phyloP scores from a whole-genome alignment of 1,140 invertebrate species.

The Lepeophtheirus salmonis region DNA sequence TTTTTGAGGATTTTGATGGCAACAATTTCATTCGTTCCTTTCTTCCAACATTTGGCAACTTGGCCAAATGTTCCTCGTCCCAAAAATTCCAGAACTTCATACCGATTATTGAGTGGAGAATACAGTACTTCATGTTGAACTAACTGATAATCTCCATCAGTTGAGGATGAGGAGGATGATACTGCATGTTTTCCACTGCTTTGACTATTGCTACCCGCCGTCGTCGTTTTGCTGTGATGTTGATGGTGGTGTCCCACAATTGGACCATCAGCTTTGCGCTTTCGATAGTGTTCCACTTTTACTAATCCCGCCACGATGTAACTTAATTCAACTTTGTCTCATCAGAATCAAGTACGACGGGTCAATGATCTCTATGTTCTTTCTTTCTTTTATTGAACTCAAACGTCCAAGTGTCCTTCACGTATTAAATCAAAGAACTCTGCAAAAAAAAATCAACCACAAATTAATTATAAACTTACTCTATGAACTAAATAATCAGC shows the following conservation, averaged over 20 bases:
- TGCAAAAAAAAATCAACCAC: neutral
- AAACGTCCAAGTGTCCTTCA: neutral
- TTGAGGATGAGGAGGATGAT: constrained; percentile 24
- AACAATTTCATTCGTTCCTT: constrained; percentile 98
- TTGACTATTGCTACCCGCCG: neutral
- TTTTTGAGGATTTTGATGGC: constrained; percentile 99
- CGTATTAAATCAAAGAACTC: constrained; percentile 27
- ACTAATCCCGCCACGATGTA: neutral
- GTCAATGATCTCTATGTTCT: too few species aligned
- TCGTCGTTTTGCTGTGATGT: constrained; percentile 15
- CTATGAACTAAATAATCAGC: neutral
- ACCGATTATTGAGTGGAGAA: constrained; percentile 62
- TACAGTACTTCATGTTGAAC: constrained; percentile 96
- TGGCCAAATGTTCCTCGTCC: constrained; percentile 97
- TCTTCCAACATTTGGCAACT: constrained; percentile 99
- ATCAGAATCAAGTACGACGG: neutral
- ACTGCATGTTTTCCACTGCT: neutral
- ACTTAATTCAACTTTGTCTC: too few species aligned
- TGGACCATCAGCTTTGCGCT: constrained; percentile 20
- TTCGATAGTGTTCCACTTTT: constrained; percentile 21
- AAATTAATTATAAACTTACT: too few species aligned
- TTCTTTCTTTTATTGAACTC: too few species aligned
- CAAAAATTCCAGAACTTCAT: constrained; percentile 94
- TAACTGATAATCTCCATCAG: constrained; percentile 91
- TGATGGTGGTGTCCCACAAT: constrained; percentile 6